Evolutionary conservation across 2,888 invertebrate species (phyloP).

Genomic region (Hemistola chrysoprasaria): DNA sequence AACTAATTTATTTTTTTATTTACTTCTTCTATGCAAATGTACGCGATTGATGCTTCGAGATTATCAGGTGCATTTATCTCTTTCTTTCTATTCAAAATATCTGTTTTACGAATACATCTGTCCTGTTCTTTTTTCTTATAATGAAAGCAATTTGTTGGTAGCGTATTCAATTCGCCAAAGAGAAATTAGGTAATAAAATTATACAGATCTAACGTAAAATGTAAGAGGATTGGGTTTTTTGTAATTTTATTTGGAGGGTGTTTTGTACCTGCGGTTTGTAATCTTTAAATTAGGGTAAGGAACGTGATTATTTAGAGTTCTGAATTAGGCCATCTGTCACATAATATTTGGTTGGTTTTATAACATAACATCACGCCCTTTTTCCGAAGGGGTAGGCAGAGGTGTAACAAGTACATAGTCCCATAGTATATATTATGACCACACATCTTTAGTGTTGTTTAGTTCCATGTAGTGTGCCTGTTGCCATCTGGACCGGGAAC

Average conservation of each 20-base stretch:
- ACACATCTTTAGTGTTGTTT: too few relatives aligned
- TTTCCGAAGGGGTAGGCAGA: too few relatives aligned
- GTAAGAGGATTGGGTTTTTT: slow-evolving; percentile 59
- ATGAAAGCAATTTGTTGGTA: slow-evolving; percentile 48
- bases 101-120: not conserved
- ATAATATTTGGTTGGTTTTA: too few relatives aligned
- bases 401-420: too few relatives aligned
- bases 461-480: too few relatives aligned
- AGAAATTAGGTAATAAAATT: slow-evolving; percentile 72
- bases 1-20: slow-evolving; percentile 42
- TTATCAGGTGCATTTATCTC: slow-evolving; percentile 31
- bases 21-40: slow-evolving; percentile 48
- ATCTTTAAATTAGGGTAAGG: slow-evolving; percentile 38
- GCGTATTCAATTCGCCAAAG: slow-evolving; percentile 47
- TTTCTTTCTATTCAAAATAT: slow-evolving; percentile 9
- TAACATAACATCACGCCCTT: too few relatives aligned
- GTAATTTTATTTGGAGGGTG: slow-evolving; percentile 51
- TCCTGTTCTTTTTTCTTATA: slow-evolving; percentile 21
- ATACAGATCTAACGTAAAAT: slow-evolving; percentile 64
- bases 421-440: too few relatives aligned
- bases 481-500: too few relatives aligned
- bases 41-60: slow-evolving; percentile 42
- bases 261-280: slow-evolving; percentile 49
- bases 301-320: slow-evolving; percentile 6
- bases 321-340: slow-evolving; percentile 5